phyloP scores from a whole-genome alignment of 2,888 invertebrate species.

The Drosophila pegasa region DNA sequence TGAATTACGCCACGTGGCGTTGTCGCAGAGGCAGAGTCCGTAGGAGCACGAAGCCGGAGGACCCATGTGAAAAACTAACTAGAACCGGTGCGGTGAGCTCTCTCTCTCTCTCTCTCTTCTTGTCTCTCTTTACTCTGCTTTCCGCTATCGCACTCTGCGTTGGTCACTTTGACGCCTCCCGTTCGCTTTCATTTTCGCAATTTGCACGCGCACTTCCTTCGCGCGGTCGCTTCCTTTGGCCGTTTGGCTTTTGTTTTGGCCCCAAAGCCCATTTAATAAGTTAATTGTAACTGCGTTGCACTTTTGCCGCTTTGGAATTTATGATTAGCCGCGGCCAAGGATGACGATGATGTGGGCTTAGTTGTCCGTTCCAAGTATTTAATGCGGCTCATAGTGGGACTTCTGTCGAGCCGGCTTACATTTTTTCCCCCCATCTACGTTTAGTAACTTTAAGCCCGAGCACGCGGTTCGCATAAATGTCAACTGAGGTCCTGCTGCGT shows the following conservation, averaged over 20 bases:
- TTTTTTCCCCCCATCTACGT: constrained; percentile 3
- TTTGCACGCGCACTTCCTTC: constrained; percentile 49
- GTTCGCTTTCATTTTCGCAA: constrained; percentile 57
- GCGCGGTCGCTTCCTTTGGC: constrained; percentile 27
- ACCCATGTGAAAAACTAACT: constrained; percentile 21
- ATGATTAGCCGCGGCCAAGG: constrained; percentile 63
- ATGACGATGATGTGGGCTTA: constrained; percentile 40
- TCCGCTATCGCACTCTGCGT: constrained; percentile 6
- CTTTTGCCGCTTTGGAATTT: constrained; percentile 73
- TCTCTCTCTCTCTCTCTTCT: no score
- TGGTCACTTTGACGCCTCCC: constrained; percentile 44
- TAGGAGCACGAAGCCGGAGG: background rate
- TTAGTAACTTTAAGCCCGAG: constrained; percentile 47
- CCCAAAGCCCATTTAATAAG: constrained; percentile 78
- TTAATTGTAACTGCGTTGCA: constrained; percentile 80
- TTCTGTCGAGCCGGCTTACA: constrained; percentile 39
- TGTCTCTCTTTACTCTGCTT: constrained; percentile 2
- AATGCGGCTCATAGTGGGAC: constrained; percentile 35
- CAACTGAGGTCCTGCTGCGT: constrained; percentile 69
- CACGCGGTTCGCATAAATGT: constrained; percentile 68
- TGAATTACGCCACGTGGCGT: constrained; percentile 42
- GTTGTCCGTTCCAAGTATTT: constrained; percentile 42
- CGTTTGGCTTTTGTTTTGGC: constrained; percentile 48
- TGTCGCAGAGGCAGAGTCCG: background rate
- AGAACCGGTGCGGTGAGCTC: background rate